Base-by-base conservation (phyloP, 2,888 invertebrate genomes). In the Petrolisthes cinctipes region DNA sequence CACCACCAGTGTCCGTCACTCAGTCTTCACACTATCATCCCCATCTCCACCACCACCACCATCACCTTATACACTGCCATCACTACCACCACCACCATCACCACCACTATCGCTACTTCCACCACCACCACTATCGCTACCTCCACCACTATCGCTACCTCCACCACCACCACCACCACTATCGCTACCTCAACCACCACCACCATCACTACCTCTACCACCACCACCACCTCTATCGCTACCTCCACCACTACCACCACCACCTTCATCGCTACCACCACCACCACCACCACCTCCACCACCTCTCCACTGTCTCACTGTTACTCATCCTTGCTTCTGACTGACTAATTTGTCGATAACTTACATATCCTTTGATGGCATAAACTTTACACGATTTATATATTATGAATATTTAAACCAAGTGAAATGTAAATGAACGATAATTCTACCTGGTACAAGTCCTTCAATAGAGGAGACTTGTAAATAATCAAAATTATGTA, bases 231-330 rank as follows among this genome's bases (percentile, higher is more conserved):
- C 37, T 5, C 37, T 9, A 4, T 51, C 11, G 5, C 76, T 76
- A 14, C 51, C 76, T 76, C 6, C 76, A 76, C 76, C 76, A 76
- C 76, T 37, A 76, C 76, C 76, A 76, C 37, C 76, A 76, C 76
- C 14, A 20, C 37, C 76, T 23, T 37, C 76, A 76, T 37, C 5
- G 11, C 76, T 37, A 76, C 23, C 76, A 20, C 71, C 78, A 53
- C 53, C 78, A 53, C n/a, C 23, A 75, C 75, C 75, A 75, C 75
- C 80, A 80, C 57, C 56, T 51, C 68, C 51, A 76, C 9, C 17
- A 14, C 76, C 20, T 5, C 76, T 51, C 11, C 66, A 82, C 68
- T 61, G 61, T 61, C 14, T 61, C 14, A 61, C 61, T 14, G 14
- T 61, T 61, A 61, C 73, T n/a, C 80, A 57, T 11, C 20, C 20